phyloP scores from a whole-genome alignment of 1,140 invertebrate species.

The Gerris buenoi region DNA sequence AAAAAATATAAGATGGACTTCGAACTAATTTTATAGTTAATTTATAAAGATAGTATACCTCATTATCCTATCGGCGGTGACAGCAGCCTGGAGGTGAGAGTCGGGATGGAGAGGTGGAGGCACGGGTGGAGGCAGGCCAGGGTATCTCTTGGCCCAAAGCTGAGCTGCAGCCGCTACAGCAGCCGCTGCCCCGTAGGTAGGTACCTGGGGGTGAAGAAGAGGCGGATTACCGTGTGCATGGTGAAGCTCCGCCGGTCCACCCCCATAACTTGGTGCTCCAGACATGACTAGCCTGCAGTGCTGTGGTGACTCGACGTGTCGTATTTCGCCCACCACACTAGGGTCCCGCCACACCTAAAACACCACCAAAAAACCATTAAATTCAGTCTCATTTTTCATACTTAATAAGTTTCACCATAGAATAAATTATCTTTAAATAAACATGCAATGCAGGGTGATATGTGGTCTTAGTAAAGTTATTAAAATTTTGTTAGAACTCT shows the following conservation, averaged over 20 bases:
- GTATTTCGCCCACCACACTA: neutral
- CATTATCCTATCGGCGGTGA: conserved; percentile 4
- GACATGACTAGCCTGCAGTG: conserved; percentile 3
- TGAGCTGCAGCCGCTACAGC: conserved; percentile 2
- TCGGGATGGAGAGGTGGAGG: neutral
- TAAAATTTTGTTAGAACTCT: too few relatives aligned
- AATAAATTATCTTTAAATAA: too few relatives aligned
- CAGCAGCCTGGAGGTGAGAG: neutral
- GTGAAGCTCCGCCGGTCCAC: neutral
- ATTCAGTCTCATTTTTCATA: too few relatives aligned
- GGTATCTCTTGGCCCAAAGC: conserved; percentile 12
- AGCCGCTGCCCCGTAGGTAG: conserved; percentile 6
- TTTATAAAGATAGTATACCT: too few relatives aligned
- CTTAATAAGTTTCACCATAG: too few relatives aligned
- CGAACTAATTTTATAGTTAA: too few relatives aligned
- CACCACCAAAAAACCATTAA: too few relatives aligned
- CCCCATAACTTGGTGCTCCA: neutral
- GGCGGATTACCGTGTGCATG: conserved; percentile 4
- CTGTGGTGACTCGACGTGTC: conserved; percentile 1
- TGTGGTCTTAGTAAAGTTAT: too few relatives aligned
- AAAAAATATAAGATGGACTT: too few relatives aligned
- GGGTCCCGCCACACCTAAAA: conserved; percentile 6
- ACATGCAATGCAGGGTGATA: too few relatives aligned
- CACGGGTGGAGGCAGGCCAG: neutral
- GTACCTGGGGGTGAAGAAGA: conserved; percentile 7